phyloP scores from a whole-genome alignment of 2,888 invertebrate genomes.

The Prosapia bicincta region DNA sequence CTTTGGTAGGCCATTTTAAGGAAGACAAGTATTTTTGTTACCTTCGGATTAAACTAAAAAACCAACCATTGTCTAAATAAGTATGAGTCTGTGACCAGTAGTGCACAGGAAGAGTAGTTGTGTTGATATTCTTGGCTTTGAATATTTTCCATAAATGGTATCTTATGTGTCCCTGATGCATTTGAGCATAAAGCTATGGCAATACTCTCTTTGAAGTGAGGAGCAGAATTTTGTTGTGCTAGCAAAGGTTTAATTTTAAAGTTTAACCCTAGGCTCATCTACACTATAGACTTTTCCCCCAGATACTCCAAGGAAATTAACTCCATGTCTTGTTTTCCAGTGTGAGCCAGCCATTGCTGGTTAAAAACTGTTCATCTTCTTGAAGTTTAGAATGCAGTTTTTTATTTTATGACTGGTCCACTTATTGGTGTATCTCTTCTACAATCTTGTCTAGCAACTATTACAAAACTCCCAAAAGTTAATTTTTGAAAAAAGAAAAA shows the following conservation, averaged over 20 bases:
- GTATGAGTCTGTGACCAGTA: slow-evolving; percentile 20
- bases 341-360: slow-evolving; percentile 33
- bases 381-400: slow-evolving; percentile 30
- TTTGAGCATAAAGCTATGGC: slow-evolving; percentile 16
- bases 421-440: too few relatives aligned
- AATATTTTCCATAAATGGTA: slow-evolving; percentile 21
- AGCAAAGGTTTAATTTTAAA: slow-evolving; percentile 1
- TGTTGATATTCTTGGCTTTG: slow-evolving; percentile 26
- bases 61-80: slow-evolving; percentile 31
- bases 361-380: slow-evolving; percentile 15
- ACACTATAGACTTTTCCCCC: slow-evolving; percentile 27
- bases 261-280: not conserved
- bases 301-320: slow-evolving; percentile 25
- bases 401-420: too few relatives aligned
- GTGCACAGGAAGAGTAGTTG: slow-evolving; percentile 16
- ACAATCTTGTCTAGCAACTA: too few relatives aligned
- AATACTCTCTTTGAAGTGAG: not conserved
- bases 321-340: slow-evolving; percentile 30
- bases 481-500: too few relatives aligned
- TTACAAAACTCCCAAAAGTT: too few relatives aligned
- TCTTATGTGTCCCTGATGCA: slow-evolving; percentile 13
- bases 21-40: not conserved
- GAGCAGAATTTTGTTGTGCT: too few relatives aligned
- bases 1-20: not conserved
- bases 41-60: not conserved